Percentiles rank a stretch among this genome's conserved stretches.
Conservation (phyloP, 2,888 invertebrate genomes). For the Cephus runcator region DNA sequence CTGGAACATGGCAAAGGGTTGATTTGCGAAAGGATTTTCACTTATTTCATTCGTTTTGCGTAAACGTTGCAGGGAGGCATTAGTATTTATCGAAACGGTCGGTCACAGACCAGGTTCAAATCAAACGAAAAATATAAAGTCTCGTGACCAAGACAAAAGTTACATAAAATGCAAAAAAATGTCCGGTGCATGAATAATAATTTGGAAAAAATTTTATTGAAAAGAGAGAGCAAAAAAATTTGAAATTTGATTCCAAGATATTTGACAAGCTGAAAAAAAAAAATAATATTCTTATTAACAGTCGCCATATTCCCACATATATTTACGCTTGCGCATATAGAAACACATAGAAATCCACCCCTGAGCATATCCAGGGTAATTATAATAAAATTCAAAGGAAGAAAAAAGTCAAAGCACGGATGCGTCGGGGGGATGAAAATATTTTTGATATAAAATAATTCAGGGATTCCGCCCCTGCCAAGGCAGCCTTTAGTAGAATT, state of each 20-base stretch:
- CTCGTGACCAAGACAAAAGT: neutral
- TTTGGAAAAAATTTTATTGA: too few species aligned
- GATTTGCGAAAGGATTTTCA: neutral
- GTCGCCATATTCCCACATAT: neutral
- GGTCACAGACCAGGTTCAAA: neutral
- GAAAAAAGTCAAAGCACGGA: neutral
- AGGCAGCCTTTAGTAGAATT: slow-evolving; percentile 25
- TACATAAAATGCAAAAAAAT: neutral
- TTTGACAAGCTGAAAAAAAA: neutral
- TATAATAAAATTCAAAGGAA: neutral
- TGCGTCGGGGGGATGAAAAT: neutral
- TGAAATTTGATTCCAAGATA: neutral
- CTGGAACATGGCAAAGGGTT: neutral
- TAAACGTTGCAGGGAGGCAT: neutral
- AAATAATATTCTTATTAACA: neutral
- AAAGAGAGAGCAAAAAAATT: neutral
- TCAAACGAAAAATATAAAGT: neutral
- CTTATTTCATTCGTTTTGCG: neutral
- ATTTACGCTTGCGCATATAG: too few species aligned
- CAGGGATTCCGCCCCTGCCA: slow-evolving; percentile 19
- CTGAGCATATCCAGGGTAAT: neutral
- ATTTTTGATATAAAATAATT: slow-evolving; percentile 5
- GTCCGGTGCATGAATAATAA: too few species aligned
- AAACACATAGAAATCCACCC: neutral
- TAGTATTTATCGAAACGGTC: neutral